Base-by-base conservation (phyloP, 30 jellyfish, hydroid and myxozoan genomes). In the Pelagia noctiluca region DNA sequence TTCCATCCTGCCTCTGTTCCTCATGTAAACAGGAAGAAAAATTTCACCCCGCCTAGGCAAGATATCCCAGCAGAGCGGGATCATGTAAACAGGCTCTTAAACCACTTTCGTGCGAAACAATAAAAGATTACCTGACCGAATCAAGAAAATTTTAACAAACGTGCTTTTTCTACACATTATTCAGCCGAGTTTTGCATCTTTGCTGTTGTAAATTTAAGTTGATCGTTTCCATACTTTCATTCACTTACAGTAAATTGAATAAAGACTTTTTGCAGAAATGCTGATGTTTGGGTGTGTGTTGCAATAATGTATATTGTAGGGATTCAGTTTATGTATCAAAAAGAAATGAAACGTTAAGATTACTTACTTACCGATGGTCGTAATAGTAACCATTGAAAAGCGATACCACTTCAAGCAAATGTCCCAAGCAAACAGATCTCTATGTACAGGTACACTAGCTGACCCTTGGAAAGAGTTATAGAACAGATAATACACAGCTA, bases 311-410 rank as follows among this genome's bases (percentile, higher is more conserved):
- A 42, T 42, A 42, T 42, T 42, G 57, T 5, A 5, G 57, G 12
- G 16, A 16, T 5, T 42, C 8, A 42, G 32, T 34, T 35, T n/a
- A 68, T 34, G 24, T 23, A 70, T 2, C 1, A 32, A 29, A 12
- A 3, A 3, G n/a, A n/a, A n/a, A n/a, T n/a, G n/a, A n/a, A n/a
- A n/a, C n/a, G n/a, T n/a, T n/a, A n/a, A n/a, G n/a, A n/a, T n/a
- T n/a, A n/a, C n/a, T n/a, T 33, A 30, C 89, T 63, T 30, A 80
- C 90, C 90, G 4, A 80, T 80, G n/a, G 90, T 80, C 35, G 90
- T 65, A 76, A 80, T 66, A 34, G 90, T 80, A 13, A 80, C 37
- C 2, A 66, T 84, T 31, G 90, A 65, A 46, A 80, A 80, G 31
- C 90, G 90, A 49, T 64, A 80, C 90, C 90, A 80, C 25, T 52